Conservation (phyloP, 2,113 vertebrate species). For the Chionis minor region DNA sequence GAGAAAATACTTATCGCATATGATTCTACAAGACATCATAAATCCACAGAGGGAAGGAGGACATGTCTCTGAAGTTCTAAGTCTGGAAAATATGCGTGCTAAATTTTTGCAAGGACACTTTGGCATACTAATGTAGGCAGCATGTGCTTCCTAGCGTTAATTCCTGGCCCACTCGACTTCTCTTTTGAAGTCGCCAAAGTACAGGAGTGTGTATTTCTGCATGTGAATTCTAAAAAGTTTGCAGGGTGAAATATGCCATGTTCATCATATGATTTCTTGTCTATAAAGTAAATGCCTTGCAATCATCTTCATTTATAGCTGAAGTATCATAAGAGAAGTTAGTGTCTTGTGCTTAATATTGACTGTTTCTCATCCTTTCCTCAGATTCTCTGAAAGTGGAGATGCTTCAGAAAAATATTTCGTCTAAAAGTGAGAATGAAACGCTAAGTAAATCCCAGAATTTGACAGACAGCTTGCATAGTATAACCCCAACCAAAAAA, state of each 20-base stretch:
- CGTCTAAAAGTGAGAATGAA: slow-evolving; percentile 21
- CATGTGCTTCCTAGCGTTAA: background rate
- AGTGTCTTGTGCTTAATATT: background rate
- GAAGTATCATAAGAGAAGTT: background rate
- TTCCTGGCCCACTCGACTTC: background rate
- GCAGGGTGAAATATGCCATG: background rate
- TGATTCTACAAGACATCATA: background rate
- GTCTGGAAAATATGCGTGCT: background rate
- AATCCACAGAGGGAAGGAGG: background rate
- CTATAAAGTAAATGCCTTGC: background rate
- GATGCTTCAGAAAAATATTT: background rate
- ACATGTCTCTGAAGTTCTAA: background rate
- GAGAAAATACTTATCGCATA: background rate
- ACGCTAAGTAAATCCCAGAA: background rate
- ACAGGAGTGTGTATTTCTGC: background rate
- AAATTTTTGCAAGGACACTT: background rate
- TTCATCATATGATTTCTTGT: background rate
- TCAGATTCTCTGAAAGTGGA: rapidly evolving
- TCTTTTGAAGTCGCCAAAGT: background rate
- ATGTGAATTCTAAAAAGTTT: background rate
- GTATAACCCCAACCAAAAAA: background rate
- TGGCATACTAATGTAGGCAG: background rate
- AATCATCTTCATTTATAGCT: background rate
- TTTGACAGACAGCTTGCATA: slow-evolving; percentile 1
- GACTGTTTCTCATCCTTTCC: background rate